Percentiles rank a stretch among this genome's conserved stretches.
phyloP scores from a whole-genome alignment of 64 coral and sea anemone genomes.

The Acropora yongei region DNA sequence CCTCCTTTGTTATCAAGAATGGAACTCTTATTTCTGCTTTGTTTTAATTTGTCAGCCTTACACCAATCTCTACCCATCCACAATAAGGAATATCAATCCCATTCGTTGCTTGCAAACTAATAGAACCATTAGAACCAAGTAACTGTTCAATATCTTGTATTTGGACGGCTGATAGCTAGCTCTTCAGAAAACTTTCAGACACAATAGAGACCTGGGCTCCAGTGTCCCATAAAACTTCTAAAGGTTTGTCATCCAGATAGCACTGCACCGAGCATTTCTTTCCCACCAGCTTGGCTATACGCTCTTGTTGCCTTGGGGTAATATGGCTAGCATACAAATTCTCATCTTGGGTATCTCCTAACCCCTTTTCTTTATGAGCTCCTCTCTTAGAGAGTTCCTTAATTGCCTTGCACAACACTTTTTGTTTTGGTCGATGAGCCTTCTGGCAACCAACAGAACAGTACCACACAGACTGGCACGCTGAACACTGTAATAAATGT shows the following conservation, averaged over 20 bases:
- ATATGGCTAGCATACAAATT: conserved; percentile 64
- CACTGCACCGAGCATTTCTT: conserved; percentile 48
- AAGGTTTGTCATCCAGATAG: conserved; percentile 48
- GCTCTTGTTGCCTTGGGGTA: conserved; percentile 50
- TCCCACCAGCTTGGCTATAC: conserved; percentile 36
- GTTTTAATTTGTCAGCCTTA: too few relatives aligned
- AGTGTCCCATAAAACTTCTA: conserved; percentile 67
- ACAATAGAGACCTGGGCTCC: conserved; percentile 79
- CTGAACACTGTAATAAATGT: too few relatives aligned
- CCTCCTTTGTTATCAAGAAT: too few relatives aligned
- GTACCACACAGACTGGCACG: too few relatives aligned
- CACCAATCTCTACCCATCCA: conserved; percentile 3
- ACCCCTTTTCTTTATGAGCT: neutral
- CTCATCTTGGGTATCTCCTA: conserved; percentile 51
- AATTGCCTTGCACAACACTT: too few relatives aligned
- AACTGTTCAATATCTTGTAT: conserved; percentile 60
- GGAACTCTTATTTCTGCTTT: too few relatives aligned
- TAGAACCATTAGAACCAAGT: conserved; percentile 51
- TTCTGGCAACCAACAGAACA: too few relatives aligned
- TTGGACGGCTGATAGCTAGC: conserved; percentile 1
- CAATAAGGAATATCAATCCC: conserved; percentile 64
- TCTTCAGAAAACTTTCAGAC: conserved; percentile 53
- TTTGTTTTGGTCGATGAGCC: too few relatives aligned
- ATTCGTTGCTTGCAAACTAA: conserved; percentile 76
- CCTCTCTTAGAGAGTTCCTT: too few relatives aligned